Conservation (phyloP, 2,113 vertebrate genomes). For the Bubo bubo region DNA sequence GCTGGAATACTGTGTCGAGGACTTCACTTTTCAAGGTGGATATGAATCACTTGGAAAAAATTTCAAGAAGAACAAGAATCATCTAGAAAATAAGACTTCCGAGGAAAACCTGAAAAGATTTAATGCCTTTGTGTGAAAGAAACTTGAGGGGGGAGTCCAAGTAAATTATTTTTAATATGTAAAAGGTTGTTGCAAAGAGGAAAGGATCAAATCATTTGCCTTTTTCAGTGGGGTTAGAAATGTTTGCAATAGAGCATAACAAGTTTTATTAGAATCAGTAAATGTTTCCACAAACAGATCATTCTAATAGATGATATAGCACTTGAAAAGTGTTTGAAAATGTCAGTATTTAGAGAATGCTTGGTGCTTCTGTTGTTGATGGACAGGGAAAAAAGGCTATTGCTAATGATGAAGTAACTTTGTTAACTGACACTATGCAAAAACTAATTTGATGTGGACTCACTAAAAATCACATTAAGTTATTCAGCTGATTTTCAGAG, state of each 20-base stretch:
- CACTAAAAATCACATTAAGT: neutral
- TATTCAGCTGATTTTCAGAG: neutral
- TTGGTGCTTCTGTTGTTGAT: neutral
- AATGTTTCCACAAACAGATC: neutral
- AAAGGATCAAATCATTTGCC: neutral
- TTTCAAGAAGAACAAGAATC: neutral
- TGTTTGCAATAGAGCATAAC: neutral
- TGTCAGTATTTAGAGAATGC: neutral
- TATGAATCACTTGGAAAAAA: neutral
- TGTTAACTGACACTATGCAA: neutral
- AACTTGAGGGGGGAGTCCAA: neutral
- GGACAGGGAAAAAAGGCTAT: neutral
- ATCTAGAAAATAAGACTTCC: neutral
- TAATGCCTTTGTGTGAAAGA: neutral
- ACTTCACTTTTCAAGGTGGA: neutral
- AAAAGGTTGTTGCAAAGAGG: neutral
- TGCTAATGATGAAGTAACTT: neutral
- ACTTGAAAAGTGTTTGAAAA: neutral
- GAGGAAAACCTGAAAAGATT: neutral
- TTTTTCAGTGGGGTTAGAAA: neutral
- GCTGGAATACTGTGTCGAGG: neutral
- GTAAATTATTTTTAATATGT: neutral
- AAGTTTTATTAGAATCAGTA: neutral
- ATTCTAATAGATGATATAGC: neutral
- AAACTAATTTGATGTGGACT: neutral